Conservation (phyloP, 2,797 vertebrate species). For the Pipistrellus nathusii region DNA sequence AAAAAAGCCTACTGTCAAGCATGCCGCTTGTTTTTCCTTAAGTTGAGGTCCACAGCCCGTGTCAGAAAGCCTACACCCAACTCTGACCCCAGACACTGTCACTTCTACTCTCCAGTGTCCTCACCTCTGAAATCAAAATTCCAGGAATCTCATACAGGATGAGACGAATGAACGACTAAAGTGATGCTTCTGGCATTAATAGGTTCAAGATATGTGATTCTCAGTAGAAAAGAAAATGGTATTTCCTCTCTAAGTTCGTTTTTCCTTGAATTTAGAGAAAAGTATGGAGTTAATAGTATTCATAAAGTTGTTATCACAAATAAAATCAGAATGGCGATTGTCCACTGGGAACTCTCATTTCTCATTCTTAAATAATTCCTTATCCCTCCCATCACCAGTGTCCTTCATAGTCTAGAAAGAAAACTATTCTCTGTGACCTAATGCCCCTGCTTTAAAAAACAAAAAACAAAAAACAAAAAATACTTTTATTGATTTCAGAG, state of each 20-base stretch:
- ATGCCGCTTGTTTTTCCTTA: neutral
- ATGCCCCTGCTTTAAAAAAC: neutral
- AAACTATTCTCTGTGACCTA: neutral
- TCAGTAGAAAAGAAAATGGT: neutral
- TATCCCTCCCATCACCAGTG: neutral
- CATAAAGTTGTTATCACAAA: neutral
- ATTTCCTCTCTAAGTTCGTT: neutral
- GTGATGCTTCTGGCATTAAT: neutral
- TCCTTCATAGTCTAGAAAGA: neutral
- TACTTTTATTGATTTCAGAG: too few relatives aligned
- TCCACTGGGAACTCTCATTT: neutral
- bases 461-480: too few relatives aligned
- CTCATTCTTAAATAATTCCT: neutral
- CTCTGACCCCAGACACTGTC: neutral
- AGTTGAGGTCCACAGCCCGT: neutral
- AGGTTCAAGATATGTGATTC: neutral
- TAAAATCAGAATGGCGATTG: neutral
- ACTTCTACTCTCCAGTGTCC: neutral
- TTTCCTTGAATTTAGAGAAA: slow-evolving; percentile 39
- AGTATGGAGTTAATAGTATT: neutral
- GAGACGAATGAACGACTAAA: neutral
- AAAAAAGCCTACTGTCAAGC: neutral
- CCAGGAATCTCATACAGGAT: neutral
- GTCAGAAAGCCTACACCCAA: neutral
- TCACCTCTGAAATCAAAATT: neutral